Evolutionary conservation across 2,113 vertebrate species (phyloP).

Genomic region (Pleuronectes platessa): DNA sequence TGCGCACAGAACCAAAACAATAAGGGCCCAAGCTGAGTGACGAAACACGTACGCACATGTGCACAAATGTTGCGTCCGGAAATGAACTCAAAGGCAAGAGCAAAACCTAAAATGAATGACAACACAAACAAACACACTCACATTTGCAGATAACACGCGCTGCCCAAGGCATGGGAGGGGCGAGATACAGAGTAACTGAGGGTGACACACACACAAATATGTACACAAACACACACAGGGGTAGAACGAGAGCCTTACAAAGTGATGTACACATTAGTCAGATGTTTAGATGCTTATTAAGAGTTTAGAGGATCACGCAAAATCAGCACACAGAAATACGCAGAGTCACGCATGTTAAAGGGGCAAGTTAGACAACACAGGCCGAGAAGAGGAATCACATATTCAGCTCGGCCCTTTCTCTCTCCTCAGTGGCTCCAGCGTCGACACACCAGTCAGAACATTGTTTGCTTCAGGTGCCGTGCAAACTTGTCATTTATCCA

Average conservation of each 20-base stretch:
- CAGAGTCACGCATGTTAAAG: neutral
- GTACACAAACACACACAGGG: neutral
- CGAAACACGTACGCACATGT: neutral
- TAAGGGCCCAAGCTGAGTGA: neutral
- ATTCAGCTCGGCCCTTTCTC: conserved; percentile 26
- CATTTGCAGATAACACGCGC: conserved; percentile 19
- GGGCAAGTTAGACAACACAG: conserved; percentile 18
- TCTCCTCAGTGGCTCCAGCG: conserved; percentile 13
- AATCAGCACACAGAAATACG: conserved; percentile 15
- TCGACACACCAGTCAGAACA: conserved; percentile 36
- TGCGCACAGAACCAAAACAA: conserved; percentile 19
- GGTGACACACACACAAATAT: neutral
- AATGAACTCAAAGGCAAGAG: neutral
- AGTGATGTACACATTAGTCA: conserved; percentile 23
- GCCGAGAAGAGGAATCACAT: conserved; percentile 6
- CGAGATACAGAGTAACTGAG: neutral
- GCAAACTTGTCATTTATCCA: conserved; percentile 74
- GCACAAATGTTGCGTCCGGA: neutral
- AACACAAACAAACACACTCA: conserved; percentile 14
- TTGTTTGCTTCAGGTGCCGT: conserved; percentile 40
- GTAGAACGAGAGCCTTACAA: neutral
- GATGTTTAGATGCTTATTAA: conserved; percentile 39
- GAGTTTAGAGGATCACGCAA: conserved; percentile 22
- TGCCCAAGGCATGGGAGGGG: neutral
- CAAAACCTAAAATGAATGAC: neutral